phyloP scores from a whole-genome alignment of 2,113 vertebrate species.

The Pampusana beccarii region DNA sequence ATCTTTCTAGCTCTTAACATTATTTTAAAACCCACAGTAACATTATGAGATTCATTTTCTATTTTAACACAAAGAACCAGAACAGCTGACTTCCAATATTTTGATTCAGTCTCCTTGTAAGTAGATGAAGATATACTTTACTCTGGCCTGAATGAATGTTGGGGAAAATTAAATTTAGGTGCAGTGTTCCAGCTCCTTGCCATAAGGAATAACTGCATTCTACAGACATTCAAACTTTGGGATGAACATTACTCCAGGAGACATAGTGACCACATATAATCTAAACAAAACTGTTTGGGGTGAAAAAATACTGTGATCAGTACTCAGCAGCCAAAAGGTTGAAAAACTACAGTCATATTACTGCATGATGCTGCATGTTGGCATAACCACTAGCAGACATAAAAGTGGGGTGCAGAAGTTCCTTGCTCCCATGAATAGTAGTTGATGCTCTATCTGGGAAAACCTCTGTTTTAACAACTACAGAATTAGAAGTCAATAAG shows the following conservation, averaged over 20 bases:
- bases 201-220: not conserved
- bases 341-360: not conserved
- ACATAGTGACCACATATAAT: not conserved
- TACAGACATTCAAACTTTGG: not conserved
- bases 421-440: not conserved
- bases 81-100: not conserved
- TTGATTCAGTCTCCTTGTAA: not conserved
- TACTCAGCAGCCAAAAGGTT: not conserved
- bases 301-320: not conserved
- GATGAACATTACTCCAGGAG: not conserved
- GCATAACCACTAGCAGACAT: not conserved
- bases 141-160: not conserved
- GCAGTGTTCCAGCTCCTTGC: not conserved
- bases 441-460: not conserved
- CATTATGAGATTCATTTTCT: accelerated
- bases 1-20: not conserved
- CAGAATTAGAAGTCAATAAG: not conserved
- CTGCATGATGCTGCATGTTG: not conserved
- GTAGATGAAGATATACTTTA: not conserved
- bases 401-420: not conserved
- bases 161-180: not conserved
- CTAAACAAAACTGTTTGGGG: not conserved
- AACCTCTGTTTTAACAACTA: not conserved
- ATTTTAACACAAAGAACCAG: not conserved
- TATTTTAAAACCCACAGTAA: not conserved